Percentiles rank a stretch among this genome's conserved stretches.
phyloP scores from a whole-genome alignment of 1,140 invertebrate genomes.

The Habropoda laboriosa region DNA sequence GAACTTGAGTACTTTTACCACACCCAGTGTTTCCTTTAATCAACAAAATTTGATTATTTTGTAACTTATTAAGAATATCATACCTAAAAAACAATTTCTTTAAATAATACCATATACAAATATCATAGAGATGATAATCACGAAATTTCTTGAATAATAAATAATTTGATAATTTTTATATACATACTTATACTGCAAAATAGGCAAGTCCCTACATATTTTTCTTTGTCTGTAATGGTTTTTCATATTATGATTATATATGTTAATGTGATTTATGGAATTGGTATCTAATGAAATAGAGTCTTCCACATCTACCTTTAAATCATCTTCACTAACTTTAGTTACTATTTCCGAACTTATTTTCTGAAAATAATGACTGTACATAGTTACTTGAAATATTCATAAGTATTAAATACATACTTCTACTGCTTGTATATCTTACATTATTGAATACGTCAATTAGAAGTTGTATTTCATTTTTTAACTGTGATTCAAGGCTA shows the following conservation, averaged over 20 bases:
- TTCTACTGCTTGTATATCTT: conserved; percentile 23
- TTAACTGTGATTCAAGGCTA: conserved; percentile 48
- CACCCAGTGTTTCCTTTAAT: conserved; percentile 94
- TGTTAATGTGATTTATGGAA: too few species aligned
- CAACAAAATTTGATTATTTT: conserved; percentile 85
- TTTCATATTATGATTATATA: too few species aligned
- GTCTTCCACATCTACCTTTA: background rate
- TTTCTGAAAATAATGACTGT: conserved; percentile 46
- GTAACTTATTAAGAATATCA: conserved; percentile 65
- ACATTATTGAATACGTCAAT: conserved; percentile 65
- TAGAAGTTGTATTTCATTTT: conserved; percentile 59
- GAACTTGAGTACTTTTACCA: conserved; percentile 95
- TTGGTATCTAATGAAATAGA: background rate
- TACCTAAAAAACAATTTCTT: conserved; percentile 51
- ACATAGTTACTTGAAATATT: conserved; percentile 7
- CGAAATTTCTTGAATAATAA: background rate
- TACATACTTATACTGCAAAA: conserved; percentile 54
- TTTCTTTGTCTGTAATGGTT: background rate
- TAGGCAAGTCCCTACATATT: conserved; percentile 43
- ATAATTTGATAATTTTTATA: background rate
- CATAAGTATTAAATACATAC: conserved; percentile 19
- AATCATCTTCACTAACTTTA: background rate
- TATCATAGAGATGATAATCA: too few species aligned
- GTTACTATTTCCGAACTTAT: conserved; percentile 35
- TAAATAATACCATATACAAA: too few species aligned